Evolutionary conservation across 2,888 invertebrate species (phyloP), one percentile per base, ranked within the genome.

Genomic region (Masnerella sp.): DNA sequence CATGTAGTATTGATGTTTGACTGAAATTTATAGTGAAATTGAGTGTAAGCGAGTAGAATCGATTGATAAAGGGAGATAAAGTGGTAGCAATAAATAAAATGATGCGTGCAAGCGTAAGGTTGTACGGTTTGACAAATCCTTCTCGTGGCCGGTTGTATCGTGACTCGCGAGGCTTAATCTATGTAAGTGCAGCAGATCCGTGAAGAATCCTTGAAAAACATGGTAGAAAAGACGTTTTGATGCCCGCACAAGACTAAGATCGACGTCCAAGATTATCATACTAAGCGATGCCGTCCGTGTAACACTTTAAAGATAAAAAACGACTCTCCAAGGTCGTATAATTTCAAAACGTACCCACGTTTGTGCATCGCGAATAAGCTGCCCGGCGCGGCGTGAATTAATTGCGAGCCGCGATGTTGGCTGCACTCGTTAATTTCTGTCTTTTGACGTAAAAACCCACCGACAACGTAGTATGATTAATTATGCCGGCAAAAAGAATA

Each of bases 211-310:
- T 77, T 75, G 77, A 71, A 71, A 59, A 65, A 54, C 67, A 38
- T 59, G 64, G 71, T 51, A 64, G 73, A 73, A 65, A 69, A 77
- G 77, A 73, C 75, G 56, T 69, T 75, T 73, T 68, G 71, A 72
- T 75, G 67, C 70, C 72, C 75, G 65, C 70, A 52, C 71, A 68
- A 68, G 74, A 74, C 65, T 56, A 67, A 80, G 80, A 79, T 79
- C 79, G 77, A 78, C 79, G 75, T 75, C 65, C 74, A 68, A 78
- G 80, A 80, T 80, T 79, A 80, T 78, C 77, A 76, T 79, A 77
- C 76, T 78, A 78, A 79, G 79, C 78, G 78, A 78, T 73, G 78
- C 78, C 77, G 79, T 79, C 79, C 80, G 75, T 79, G 79, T 80
- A 80, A 80, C 79, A 80, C 80, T 79, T 80, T 77, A 76, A 73